These are phyloP conservation scores for Dynastes maya DNA, from an alignment of 2,888 invertebrate genomes.

Conservation along the genomic window DNA sequence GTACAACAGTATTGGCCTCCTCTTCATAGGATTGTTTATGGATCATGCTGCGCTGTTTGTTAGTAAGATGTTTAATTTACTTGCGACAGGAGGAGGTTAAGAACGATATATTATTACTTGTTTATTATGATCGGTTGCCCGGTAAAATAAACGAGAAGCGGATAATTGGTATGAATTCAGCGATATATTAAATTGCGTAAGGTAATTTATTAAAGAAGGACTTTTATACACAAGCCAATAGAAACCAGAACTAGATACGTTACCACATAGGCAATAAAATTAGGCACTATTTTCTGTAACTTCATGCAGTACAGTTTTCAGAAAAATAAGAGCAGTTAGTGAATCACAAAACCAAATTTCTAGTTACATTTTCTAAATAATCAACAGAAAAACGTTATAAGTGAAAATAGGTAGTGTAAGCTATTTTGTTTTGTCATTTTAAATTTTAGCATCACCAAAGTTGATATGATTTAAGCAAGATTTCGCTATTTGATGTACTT, in stretches of 20 bases:
- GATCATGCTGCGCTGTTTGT: slow-evolving; percentile 30
- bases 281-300: neutral
- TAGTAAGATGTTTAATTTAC: slow-evolving; percentile 37
- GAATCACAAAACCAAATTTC: no score
- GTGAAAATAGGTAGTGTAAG: no score
- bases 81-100: neutral
- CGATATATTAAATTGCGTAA: neutral
- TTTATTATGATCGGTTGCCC: slow-evolving; percentile 29
- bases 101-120: slow-evolving; percentile 22
- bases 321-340: neutral
- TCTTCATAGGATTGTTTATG: slow-evolving; percentile 23
- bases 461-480: no score
- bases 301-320: neutral
- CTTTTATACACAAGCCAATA: neutral
- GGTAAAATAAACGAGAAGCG: slow-evolving; percentile 20
- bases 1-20: slow-evolving; percentile 5
- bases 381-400: no score
- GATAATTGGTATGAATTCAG: slow-evolving; percentile 22
- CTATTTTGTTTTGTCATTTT: no score
- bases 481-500: no score
- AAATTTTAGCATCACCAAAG: no score
- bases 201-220: slow-evolving; percentile 4
- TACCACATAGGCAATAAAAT: slow-evolving; percentile 5
- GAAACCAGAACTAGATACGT: slow-evolving; percentile 5
- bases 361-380: no score